Evolutionary conservation across 2,113 vertebrate genomes (phyloP).

Genomic region (Salvator merianae): DNA sequence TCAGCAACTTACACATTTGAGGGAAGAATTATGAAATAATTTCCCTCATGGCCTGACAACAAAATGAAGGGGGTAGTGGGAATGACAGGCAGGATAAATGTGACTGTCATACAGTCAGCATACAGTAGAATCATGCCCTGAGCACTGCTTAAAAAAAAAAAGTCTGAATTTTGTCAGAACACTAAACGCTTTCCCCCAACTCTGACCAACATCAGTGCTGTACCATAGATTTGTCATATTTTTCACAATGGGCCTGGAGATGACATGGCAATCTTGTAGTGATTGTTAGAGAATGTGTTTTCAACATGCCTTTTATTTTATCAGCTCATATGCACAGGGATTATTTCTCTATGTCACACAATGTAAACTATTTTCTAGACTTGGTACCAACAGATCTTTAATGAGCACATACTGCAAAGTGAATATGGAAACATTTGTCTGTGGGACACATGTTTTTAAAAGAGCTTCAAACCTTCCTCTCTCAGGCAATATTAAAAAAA

Average conservation of each 20-base stretch:
- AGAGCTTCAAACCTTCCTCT: not conserved
- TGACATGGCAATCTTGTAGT: slow-evolving; percentile 16
- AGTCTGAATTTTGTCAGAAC: slow-evolving; percentile 44
- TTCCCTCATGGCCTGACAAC: slow-evolving; percentile 60
- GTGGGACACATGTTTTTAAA: not conserved
- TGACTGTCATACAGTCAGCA: slow-evolving; percentile 46
- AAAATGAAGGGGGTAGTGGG: slow-evolving; percentile 24
- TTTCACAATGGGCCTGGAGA: slow-evolving; percentile 45
- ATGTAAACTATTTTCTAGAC: not conserved
- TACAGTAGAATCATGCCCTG: slow-evolving; percentile 53
- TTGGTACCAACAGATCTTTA: not conserved
- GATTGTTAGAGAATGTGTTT: not conserved
- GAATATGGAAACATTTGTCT: not conserved
- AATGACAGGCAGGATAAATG: slow-evolving; percentile 63
- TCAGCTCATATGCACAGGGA: not conserved
- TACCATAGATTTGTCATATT: not conserved
- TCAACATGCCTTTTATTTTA: not conserved
- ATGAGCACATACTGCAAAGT: not conserved
- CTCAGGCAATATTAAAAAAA: no score
- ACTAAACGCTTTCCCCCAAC: slow-evolving; percentile 34
- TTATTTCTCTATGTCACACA: not conserved
- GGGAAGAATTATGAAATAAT: slow-evolving; percentile 67
- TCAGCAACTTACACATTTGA: slow-evolving; percentile 57
- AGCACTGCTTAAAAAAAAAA: slow-evolving; percentile 53
- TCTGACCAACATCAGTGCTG: slow-evolving; percentile 11